A percentile compares a stretch with the other conserved stretches of the same genome.
These are phyloP conservation scores for Oncorhynchus keta DNA, from an alignment of 2,113 vertebrate genomes.

Conservation along the genomic window DNA sequence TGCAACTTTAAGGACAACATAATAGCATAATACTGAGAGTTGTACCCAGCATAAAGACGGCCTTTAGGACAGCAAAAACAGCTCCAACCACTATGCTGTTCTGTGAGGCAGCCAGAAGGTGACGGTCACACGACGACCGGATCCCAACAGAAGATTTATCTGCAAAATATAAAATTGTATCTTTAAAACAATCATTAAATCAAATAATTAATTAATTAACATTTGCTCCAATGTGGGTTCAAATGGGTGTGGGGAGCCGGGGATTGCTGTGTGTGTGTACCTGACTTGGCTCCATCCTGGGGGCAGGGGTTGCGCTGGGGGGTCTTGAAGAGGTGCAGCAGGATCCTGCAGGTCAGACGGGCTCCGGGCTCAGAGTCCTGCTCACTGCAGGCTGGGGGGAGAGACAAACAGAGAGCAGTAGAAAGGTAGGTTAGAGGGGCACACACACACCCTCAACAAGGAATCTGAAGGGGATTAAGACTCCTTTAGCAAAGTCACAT, in stretches of 20 bases:
- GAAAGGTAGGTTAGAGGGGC: slow-evolving; percentile 5
- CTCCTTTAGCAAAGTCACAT: no score
- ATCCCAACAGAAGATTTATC: slow-evolving; percentile 93
- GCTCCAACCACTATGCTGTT: slow-evolving; percentile 98
- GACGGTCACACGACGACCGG: slow-evolving; percentile 96
- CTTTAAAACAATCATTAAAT: no score
- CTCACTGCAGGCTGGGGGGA: slow-evolving; percentile 88
- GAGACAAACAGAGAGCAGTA: background rate
- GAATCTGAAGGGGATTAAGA: no score
- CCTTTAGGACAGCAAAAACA: slow-evolving; percentile 97
- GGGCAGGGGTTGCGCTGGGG: slow-evolving; percentile 96
- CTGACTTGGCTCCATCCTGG: slow-evolving; percentile 90
- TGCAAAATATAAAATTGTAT: slow-evolving; percentile 42
- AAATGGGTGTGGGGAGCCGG: no score
- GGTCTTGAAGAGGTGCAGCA: slow-evolving; percentile 97
- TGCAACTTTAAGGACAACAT: background rate
- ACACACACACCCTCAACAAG: no score
- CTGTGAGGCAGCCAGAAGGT: slow-evolving; percentile 95
- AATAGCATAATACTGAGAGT: slow-evolving; percentile 14
- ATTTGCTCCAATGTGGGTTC: no score
- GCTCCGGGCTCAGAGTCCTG: slow-evolving; percentile 98
- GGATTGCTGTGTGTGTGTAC: slow-evolving; percentile 34
- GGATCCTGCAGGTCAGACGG: slow-evolving; percentile 94
- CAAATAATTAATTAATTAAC: no score
- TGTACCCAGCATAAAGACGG: slow-evolving; percentile 95